Evolutionary conservation across 1,140 invertebrate species (phyloP).

Genomic region (Harpegnathos saltator): DNA sequence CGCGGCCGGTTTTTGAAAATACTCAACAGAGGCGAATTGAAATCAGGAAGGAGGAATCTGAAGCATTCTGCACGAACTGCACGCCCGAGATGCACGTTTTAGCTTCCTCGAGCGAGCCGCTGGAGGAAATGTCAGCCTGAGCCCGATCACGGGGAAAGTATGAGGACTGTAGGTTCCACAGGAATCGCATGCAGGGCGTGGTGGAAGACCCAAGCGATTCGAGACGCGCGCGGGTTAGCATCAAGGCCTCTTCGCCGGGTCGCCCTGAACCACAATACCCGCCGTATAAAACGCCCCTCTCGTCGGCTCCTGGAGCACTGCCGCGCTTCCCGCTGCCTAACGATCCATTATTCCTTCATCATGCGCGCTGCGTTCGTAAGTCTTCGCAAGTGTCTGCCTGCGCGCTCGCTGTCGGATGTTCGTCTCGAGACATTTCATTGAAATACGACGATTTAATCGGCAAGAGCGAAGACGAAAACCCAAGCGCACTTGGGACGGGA

Average conservation of each 20-base stretch:
- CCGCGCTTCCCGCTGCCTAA: conserved; percentile 67
- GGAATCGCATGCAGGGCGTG: conserved; percentile 60
- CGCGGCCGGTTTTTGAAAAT: not conserved
- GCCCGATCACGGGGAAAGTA: conserved; percentile 51
- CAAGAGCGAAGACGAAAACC: no score
- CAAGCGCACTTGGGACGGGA: no score
- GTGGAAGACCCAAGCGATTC: conserved; percentile 62
- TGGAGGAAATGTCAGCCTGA: conserved; percentile 51
- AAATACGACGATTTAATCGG: not conserved
- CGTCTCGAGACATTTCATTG: not conserved
- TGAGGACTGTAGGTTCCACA: conserved; percentile 29
- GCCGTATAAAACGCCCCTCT: conserved; percentile 83
- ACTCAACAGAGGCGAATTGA: not conserved
- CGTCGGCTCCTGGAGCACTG: conserved; percentile 73
- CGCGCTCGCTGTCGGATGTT: no score
- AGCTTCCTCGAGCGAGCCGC: not conserved
- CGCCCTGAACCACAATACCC: conserved; percentile 65
- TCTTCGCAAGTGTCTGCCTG: conserved; percentile 37
- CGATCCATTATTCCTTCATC: conserved; percentile 64
- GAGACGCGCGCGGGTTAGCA: conserved; percentile 60
- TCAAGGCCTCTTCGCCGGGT: conserved; percentile 69
- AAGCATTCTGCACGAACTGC: not conserved
- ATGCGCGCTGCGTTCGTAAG: conserved; percentile 79
- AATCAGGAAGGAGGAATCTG: not conserved
- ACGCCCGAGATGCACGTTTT: not conserved